Evolutionary conservation across 2,797 vertebrate genomes (phyloP).

Genomic region (Mormyrus proboscirostris): DNA sequence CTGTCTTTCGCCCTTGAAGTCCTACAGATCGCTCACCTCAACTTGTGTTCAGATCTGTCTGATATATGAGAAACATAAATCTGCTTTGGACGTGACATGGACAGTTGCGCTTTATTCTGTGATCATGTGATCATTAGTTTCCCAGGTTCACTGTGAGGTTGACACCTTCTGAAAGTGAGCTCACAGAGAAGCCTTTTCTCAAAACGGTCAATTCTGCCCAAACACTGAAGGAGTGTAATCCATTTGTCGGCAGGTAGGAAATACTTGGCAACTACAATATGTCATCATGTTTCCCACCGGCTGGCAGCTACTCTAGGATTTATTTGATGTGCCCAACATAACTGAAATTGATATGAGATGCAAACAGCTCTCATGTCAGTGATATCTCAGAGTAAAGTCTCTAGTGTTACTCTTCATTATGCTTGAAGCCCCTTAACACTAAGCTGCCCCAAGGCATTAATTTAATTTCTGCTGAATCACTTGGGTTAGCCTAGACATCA

Average conservation of each 20-base stretch:
- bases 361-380: not conserved
- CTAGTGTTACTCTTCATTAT: not conserved
- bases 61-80: not conserved
- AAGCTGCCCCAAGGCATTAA: not conserved
- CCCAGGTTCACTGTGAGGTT: not conserved
- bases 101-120: not conserved
- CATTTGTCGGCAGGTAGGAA: not conserved
- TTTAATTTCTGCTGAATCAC: not conserved
- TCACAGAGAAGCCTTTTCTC: not conserved
- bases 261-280: not conserved
- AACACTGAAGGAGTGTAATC: not conserved
- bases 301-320: not conserved
- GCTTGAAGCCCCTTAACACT: not conserved
- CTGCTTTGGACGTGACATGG: not conserved
- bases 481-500: not conserved
- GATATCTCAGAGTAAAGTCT: not conserved
- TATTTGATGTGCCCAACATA: not conserved
- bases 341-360: not conserved
- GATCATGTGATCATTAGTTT: not conserved
- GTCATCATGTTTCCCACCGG: not conserved
- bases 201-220: not conserved
- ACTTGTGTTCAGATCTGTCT: not conserved
- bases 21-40: not conserved
- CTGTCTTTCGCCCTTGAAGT: not conserved
- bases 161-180: not conserved